These are phyloP conservation scores for Zaprionus tsacasi DNA, from an alignment of 1,140 invertebrate genomes.

Conservation along the genomic window DNA sequence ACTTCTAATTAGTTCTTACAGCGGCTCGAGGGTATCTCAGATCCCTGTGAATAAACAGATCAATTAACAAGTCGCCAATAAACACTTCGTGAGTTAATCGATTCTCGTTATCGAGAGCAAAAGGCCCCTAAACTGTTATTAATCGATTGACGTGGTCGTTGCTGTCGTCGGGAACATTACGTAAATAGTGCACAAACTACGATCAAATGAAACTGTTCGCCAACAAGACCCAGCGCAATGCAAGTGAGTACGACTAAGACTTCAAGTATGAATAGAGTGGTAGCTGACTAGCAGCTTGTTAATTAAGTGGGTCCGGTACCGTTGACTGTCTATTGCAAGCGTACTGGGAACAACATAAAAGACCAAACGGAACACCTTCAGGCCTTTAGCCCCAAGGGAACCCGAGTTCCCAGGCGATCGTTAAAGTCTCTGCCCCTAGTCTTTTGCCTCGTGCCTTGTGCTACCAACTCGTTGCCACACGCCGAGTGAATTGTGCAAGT, in stretches of 20 bases:
- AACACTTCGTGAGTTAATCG: constrained; percentile 1
- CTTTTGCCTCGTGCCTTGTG: constrained; percentile 25
- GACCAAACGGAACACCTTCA: constrained; percentile 50
- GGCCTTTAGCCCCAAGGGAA: constrained; percentile 48
- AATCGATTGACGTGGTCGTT: neutral
- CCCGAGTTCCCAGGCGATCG: constrained; percentile 56
- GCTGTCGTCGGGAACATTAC: neutral
- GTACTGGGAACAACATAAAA: constrained; percentile 62
- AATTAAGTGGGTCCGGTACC: constrained; percentile 57
- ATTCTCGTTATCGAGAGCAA: constrained; percentile 1
- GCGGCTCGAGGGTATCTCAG: neutral
- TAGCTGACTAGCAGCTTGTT: constrained; percentile 26
- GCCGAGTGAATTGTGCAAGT: constrained; percentile 25
- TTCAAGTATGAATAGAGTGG: neutral
- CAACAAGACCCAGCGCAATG: constrained; percentile 73
- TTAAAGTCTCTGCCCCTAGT: constrained; percentile 34
- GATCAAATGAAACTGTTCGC: constrained; percentile 71
- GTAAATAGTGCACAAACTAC: constrained; percentile 29
- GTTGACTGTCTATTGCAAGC: constrained; percentile 41
- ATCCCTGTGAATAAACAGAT: neutral
- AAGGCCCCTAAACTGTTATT: neutral
- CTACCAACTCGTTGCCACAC: constrained; percentile 48
- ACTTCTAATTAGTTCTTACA: too few relatives aligned
- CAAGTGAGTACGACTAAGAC: constrained; percentile 66
- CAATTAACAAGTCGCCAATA: neutral